Percentiles rank a stretch among this genome's conserved stretches.
phyloP scores from a whole-genome alignment of 1,140 invertebrate genomes.

The Drosophila parabipectinata region DNA sequence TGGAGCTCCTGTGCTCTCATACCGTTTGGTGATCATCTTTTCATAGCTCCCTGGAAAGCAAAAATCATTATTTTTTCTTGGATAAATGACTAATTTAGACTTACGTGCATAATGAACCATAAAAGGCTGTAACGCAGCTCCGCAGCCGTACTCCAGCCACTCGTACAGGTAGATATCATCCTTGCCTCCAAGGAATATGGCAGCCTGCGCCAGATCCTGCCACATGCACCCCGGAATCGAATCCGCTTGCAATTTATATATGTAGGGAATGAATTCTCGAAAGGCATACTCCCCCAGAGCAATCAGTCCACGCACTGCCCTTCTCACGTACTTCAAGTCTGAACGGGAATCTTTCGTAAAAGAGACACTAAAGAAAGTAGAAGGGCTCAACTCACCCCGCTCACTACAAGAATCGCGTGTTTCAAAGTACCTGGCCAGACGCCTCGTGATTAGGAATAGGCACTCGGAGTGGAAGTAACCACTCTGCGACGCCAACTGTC shows the following conservation, averaged over 20 bases:
- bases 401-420: conserved; percentile 59
- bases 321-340: conserved; percentile 76
- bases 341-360: not conserved
- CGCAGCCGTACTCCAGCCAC: conserved; percentile 77
- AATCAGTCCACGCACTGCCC: conserved; percentile 68
- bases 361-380: not conserved
- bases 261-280: conserved; percentile 79
- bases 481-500: conserved; percentile 63
- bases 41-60: conserved; percentile 43
- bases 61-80: not conserved
- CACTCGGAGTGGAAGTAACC: conserved; percentile 77
- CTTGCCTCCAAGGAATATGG: conserved; percentile 65
- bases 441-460: conserved; percentile 66
- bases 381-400: conserved; percentile 39
- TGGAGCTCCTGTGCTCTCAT: conserved; percentile 26
- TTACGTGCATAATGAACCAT: conserved; percentile 67
- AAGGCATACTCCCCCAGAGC: conserved; percentile 81
- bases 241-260: conserved; percentile 66
- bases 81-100: not conserved
- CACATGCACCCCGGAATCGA: conserved; percentile 65
- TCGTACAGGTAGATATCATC: conserved; percentile 82
- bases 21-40: conserved; percentile 42
- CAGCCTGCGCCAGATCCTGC: conserved; percentile 64
- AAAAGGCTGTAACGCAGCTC: conserved; percentile 72
- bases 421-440: conserved; percentile 71